Percentiles rank a stretch among this genome's conserved stretches.
These are phyloP conservation scores for Noctua fimbriata DNA, from an alignment of 2,888 invertebrate genomes.

Conservation along the genomic window DNA sequence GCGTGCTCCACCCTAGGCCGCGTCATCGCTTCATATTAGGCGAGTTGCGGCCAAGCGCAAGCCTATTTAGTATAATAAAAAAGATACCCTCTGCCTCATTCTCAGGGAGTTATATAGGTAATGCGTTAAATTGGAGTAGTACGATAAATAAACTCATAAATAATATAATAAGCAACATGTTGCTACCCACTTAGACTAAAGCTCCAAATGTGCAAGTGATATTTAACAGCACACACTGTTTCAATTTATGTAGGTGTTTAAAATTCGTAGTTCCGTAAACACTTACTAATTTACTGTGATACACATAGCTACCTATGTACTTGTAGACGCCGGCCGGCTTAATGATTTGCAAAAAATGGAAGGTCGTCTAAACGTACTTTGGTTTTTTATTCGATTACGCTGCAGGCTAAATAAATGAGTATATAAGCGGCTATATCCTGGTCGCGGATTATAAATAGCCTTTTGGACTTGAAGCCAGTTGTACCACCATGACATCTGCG, in stretches of 20 bases:
- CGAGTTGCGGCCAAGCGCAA: neutral
- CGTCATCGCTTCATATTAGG: too few relatives aligned
- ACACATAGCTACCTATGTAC: neutral
- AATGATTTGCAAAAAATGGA: conserved; percentile 55
- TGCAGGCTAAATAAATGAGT: neutral
- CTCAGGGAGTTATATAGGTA: too few relatives aligned
- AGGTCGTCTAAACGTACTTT: conserved; percentile 38
- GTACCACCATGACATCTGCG: neutral
- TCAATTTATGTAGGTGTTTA: conserved; percentile 29
- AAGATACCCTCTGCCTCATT: too few relatives aligned
- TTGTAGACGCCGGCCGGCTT: conserved; percentile 1
- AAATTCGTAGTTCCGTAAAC: conserved; percentile 40
- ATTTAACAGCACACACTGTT: neutral
- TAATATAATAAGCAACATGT: too few relatives aligned
- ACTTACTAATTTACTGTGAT: conserved; percentile 10
- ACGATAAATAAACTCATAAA: too few relatives aligned
- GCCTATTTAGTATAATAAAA: too few relatives aligned
- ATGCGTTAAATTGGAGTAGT: too few relatives aligned
- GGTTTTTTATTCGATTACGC: conserved; percentile 29
- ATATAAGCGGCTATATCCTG: conserved; percentile 47
- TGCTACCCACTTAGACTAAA: neutral
- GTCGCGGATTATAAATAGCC: conserved; percentile 24
- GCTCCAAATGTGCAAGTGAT: neutral
- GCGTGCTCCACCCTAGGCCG: too few relatives aligned
- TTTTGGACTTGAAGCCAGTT: neutral